phyloP scores from a whole-genome alignment of 37 sponge, comb jelly and placozoan species.

The Mnemiopsis leidyi region DNA sequence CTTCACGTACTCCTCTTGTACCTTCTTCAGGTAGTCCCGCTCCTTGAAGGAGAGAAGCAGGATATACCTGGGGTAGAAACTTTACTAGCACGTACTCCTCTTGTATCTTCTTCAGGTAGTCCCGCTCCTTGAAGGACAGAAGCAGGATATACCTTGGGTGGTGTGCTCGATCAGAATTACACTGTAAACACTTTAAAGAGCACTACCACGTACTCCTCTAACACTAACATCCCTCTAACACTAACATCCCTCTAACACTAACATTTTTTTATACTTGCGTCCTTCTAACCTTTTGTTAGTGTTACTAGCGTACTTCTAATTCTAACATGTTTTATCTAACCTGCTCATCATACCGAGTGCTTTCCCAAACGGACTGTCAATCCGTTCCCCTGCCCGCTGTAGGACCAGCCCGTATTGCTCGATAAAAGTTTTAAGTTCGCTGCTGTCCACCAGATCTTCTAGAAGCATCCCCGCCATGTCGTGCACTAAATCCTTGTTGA shows the following conservation, averaged over 20 bases:
- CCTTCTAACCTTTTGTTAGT: too few species aligned
- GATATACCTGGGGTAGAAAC: constrained; percentile 7
- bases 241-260: too few species aligned
- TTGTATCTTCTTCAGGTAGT: constrained; percentile 11
- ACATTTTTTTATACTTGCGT: too few species aligned
- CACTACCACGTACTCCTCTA: too few species aligned
- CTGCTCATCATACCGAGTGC: not conserved
- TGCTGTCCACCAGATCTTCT: not conserved
- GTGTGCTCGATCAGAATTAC: too few species aligned
- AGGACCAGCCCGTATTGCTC: not conserved
- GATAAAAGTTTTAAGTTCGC: not conserved
- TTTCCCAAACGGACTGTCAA: constrained; percentile 16
- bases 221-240: too few species aligned
- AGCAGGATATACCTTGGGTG: not conserved
- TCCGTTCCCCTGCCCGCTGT: not conserved
- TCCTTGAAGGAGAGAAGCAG: not conserved
- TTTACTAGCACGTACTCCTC: too few species aligned
- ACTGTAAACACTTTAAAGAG: too few species aligned
- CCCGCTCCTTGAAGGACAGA: not conserved
- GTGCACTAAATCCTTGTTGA: not conserved
- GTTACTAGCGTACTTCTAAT: too few species aligned
- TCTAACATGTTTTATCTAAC: too few species aligned
- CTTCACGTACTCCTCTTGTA: not conserved
- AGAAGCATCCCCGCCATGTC: not conserved
- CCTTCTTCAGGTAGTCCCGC: not conserved